Conservation (phyloP, 2,113 vertebrate genomes). For the Chaetodon trifascialis region DNA sequence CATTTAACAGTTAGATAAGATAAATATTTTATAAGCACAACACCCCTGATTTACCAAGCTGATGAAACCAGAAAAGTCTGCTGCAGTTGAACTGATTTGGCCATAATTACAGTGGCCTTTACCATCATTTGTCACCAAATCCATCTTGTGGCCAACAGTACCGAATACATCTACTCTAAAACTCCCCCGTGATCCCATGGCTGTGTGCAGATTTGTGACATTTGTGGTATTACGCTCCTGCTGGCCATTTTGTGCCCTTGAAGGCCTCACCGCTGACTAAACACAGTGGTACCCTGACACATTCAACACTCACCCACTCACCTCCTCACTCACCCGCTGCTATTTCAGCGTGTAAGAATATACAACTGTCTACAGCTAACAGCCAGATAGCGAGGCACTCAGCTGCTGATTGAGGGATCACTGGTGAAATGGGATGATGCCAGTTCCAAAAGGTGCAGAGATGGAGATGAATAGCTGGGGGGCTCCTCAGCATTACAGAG, state of each 20-base stretch:
- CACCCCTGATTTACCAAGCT: too few species aligned
- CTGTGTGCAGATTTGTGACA: conserved; percentile 19
- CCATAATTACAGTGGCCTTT: too few species aligned
- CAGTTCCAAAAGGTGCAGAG: conserved; percentile 67
- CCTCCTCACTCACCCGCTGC: conserved; percentile 40
- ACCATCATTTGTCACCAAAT: not conserved
- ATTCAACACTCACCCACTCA: conserved; percentile 62
- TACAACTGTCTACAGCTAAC: conserved; percentile 52
- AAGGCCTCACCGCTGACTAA: conserved; percentile 45
- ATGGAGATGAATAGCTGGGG: conserved; percentile 62
- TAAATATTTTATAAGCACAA: too few species aligned
- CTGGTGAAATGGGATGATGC: conserved; percentile 52
- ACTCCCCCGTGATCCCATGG: not conserved
- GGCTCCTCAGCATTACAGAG: conserved; percentile 43
- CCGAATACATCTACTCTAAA: not conserved
- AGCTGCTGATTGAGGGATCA: conserved; percentile 68
- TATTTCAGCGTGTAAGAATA: conserved; percentile 69
- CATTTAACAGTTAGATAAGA: too few species aligned
- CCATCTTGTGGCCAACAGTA: not conserved
- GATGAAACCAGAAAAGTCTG: too few species aligned
- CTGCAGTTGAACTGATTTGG: too few species aligned
- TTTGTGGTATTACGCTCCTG: conserved; percentile 9
- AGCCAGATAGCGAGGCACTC: conserved; percentile 38
- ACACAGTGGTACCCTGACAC: conserved; percentile 52
- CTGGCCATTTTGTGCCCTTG: conserved; percentile 10